These are phyloP conservation scores for Forbesichthys agassizii DNA, from an alignment of 2,113 vertebrate genomes.

Conservation along the genomic window DNA sequence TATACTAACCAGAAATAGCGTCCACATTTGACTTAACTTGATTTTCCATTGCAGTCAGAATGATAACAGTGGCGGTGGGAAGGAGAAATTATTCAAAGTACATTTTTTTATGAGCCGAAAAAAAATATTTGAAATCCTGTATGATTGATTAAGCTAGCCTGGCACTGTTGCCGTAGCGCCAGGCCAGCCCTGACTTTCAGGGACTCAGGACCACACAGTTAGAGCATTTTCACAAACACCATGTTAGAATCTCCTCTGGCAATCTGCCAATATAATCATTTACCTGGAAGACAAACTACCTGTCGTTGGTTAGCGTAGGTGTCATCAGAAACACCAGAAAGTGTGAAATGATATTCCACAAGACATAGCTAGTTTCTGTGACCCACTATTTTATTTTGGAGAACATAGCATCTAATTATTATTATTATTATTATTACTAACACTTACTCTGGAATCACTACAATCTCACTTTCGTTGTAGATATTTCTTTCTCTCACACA, in stretches of 20 bases:
- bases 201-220: not conserved
- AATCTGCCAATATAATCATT: slow-evolving; percentile 30
- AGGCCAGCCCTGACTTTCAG: slow-evolving; percentile 13
- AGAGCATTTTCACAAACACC: slow-evolving; percentile 30
- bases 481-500: slow-evolving; percentile 7
- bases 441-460: not conserved
- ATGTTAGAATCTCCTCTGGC: not conserved
- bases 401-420: not conserved
- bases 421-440: not conserved
- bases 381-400: slow-evolving; percentile 15
- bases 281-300: slow-evolving; percentile 31
- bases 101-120: not conserved
- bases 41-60: slow-evolving; percentile 24
- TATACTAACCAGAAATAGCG: slow-evolving; percentile 16
- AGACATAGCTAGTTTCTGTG: slow-evolving; percentile 21
- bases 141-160: slow-evolving; percentile 40
- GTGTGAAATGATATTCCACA: not conserved
- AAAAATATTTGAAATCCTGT: slow-evolving; percentile 21
- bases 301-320: slow-evolving; percentile 26
- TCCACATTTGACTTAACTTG: slow-evolving; percentile 25
- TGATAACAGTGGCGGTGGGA: slow-evolving; percentile 21
- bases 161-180: slow-evolving; percentile 10
- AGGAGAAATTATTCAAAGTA: slow-evolving; percentile 12
- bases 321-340: slow-evolving; percentile 23
- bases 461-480: slow-evolving; percentile 6